Evolutionary conservation across 1,140 invertebrate species (phyloP).

Genomic region (Ips nitidus): DNA sequence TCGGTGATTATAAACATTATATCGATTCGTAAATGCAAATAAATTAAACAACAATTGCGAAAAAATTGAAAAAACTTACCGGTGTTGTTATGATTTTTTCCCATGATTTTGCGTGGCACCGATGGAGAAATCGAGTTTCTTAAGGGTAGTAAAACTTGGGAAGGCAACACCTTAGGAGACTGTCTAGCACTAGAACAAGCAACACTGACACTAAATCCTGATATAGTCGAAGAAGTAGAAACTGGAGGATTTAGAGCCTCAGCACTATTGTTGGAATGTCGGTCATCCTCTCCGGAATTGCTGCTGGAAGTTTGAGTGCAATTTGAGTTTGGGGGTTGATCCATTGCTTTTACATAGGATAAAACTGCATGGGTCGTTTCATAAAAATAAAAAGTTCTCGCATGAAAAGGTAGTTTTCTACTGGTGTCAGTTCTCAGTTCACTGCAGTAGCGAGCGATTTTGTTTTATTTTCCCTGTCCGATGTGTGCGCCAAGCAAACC

Average conservation of each 20-base stretch:
- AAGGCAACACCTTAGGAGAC: slow-evolving; percentile 47
- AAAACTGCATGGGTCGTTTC: slow-evolving; percentile 13
- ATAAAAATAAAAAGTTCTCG: slow-evolving; percentile 22
- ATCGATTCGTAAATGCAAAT: not conserved
- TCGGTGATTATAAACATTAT: not conserved
- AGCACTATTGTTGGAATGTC: slow-evolving; percentile 30
- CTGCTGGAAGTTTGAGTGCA: slow-evolving; percentile 25
- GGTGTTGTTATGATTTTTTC: slow-evolving; percentile 51
- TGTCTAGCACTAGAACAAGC: slow-evolving; percentile 45
- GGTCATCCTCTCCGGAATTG: slow-evolving; percentile 31
- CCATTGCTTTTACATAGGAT: slow-evolving; percentile 14
- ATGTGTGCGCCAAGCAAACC: slow-evolving; percentile 34
- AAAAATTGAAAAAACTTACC: slow-evolving; percentile 37
- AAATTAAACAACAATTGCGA: not conserved
- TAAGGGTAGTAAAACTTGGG: slow-evolving; percentile 35
- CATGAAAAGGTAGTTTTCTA: slow-evolving; percentile 30
- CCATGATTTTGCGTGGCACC: slow-evolving; percentile 49
- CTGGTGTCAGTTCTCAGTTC: slow-evolving; percentile 40
- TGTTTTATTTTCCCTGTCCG: slow-evolving; percentile 45
- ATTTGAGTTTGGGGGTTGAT: slow-evolving; percentile 21
- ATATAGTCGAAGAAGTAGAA: slow-evolving; percentile 29
- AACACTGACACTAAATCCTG: slow-evolving; percentile 37
- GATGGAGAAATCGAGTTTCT: slow-evolving; percentile 48
- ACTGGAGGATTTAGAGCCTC: slow-evolving; percentile 28
- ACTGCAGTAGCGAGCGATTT: slow-evolving; percentile 46